Evolutionary conservation across 92 coral and sea anemone species (phyloP).

Genomic region (Porites cylindrica): DNA sequence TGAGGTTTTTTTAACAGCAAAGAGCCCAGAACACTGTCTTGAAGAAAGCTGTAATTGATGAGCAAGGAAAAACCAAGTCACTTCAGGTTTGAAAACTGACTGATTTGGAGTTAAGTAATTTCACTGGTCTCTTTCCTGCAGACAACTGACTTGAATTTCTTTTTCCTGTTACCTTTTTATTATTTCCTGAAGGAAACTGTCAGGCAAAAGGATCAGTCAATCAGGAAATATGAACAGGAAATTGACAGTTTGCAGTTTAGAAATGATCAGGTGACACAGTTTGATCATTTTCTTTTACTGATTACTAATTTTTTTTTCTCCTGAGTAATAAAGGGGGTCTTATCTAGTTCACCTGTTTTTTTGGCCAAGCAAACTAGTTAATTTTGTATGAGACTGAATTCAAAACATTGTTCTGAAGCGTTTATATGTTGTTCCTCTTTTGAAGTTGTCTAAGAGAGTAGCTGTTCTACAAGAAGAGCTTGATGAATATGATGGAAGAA

Average conservation of each 20-base stretch:
- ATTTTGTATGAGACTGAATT: not conserved
- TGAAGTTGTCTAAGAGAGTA: conserved; percentile 95
- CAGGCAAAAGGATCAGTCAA: conserved; percentile 91
- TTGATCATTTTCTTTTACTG: too few species aligned
- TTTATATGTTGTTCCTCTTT: not conserved
- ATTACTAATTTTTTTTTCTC: too few species aligned
- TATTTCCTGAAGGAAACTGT: conserved; percentile 70
- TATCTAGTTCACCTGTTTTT: too few species aligned
- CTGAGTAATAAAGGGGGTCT: too few species aligned
- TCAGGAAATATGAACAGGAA: conserved; percentile 98
- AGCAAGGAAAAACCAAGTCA: conserved; percentile 91
- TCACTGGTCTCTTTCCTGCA: not conserved
- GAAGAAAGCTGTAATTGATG: conserved; percentile 98
- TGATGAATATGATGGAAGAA: conserved; percentile 79
- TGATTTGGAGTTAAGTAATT: not conserved
- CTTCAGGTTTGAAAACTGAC: conserved; percentile 74
- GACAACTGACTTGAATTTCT: not conserved
- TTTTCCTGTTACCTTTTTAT: not conserved
- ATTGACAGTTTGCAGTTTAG: conserved; percentile 97
- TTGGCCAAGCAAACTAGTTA: too few species aligned
- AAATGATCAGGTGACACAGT: conserved; percentile 88
- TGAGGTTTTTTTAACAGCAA: conserved; percentile 49
- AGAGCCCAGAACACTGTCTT: conserved; percentile 98
- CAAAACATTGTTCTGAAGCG: not conserved
- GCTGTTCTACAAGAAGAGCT: conserved; percentile 94